Base-by-base conservation (phyloP, 1,140 invertebrate genomes). In the Dysdera silvatica region DNA sequence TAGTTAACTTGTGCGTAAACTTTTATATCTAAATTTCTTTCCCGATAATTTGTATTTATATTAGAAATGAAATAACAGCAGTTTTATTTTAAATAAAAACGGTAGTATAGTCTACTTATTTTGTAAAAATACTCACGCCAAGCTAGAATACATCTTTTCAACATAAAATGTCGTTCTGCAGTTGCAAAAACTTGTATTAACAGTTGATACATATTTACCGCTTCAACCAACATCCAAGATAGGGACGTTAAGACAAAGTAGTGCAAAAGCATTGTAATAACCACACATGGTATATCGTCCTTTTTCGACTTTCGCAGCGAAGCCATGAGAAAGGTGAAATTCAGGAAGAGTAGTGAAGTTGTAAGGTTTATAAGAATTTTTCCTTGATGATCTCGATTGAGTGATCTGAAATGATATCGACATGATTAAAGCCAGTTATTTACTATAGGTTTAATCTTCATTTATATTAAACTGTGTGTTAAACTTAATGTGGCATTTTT, bases 171-270 rank as follows among this genome's bases (percentile, higher is more conserved):
- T 6, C 73, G 74, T 29, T 80, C 78, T 29, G 79, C 74, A 16
- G 73, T 68, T 24, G 78, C 78, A 60, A 82, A 82, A 0, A 82
- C 80, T 10, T 76, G 77, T 32, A 82, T 78, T 7, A 82, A 71
- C 10, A 82, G 72, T 28, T 80, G 79, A 69, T 81, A 81, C 80
- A 82, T 81, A 67, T 81, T 77, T 12, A 77, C 62, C 6, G 79
- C 80, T 61, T 82, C 80, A 3, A 81, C 74, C 33, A 78, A 70
- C 80, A 82, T 82, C 81, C 81, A 82, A 45, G 74, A 71, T 26
- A 82, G 68, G n/a, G 79, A 78, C 5, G 77, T 74, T 45, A 81
- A 61, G 28, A 80, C 68, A 52, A 80, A 77, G 68, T 80, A 80
- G 60, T 82, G 80, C 20, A 79, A 68, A 7, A 76, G 49, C 10